Base-by-base conservation (phyloP, 2,888 invertebrate species). In the Agrypnus murinus region DNA sequence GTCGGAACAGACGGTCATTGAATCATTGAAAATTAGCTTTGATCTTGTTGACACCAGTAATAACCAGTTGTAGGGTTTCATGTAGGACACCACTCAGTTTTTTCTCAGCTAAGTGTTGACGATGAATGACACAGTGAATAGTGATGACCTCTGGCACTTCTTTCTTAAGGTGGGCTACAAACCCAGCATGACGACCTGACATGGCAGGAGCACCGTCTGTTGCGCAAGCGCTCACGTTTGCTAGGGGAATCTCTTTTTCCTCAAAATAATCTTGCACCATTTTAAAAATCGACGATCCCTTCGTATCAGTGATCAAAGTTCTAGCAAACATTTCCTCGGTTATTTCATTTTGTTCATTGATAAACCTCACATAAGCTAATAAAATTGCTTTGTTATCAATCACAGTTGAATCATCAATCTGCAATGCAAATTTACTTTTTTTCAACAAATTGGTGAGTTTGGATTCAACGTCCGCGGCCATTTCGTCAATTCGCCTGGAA, bases 81-180 rank as follows among this genome's bases (percentile, higher is more conserved):
- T n/a, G n/a, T n/a, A n/a, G n/a, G n/a, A n/a, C n/a, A n/a, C n/a
- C n/a, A n/a, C n/a, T n/a, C n/a, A n/a, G n/a, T n/a, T n/a, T n/a
- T 40, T 40, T 40, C 4, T 9, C 40, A 40, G n/a, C 40, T 10
- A 40, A 40, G n/a, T 40, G 40, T 40, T 40, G 40, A 3, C 40
- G 5, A 40, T 40, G 40, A n/a, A 40, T 40, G 5, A 40, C 10
- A n/a, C 40, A 40, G n/a, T 40, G 40, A 9, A 40, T 40, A n/a
- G 40, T 3, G 4, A 40, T n/a, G 10, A 40, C 10, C 5, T n/a
- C n/a, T 4, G 40, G 40, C 3, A 7, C 10, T 9, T 40, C n/a
- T 40, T 10, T 6, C n/a, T 40, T 40, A n/a, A 40, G n/a, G 2
- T 7, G 3, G 6, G 8, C n/a, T 40, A 40, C n/a, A 40, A 40